These are phyloP conservation scores for Progne subis DNA, from an alignment of 2,113 vertebrate genomes.

Conservation along the genomic window DNA sequence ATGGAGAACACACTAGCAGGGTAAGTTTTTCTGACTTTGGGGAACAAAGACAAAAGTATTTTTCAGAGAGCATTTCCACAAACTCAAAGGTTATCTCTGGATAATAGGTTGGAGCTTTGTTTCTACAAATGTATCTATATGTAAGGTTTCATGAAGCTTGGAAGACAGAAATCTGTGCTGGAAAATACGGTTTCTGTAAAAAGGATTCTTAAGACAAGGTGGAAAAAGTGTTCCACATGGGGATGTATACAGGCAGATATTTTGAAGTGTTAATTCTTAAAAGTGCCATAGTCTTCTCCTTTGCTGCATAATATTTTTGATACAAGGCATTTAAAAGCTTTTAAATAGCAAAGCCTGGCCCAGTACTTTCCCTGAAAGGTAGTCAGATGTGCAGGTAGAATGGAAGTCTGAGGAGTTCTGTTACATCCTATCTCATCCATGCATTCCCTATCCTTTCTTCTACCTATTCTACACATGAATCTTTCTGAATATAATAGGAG, in stretches of 20 bases:
- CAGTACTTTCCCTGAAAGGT: not conserved
- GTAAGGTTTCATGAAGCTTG: not conserved
- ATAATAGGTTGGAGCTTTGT: not conserved
- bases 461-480: not conserved
- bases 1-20: not conserved
- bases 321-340: not conserved
- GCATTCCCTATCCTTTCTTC: not conserved
- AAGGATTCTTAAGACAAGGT: not conserved
- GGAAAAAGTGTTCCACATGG: not conserved
- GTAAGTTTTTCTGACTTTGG: not conserved
- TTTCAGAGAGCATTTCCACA: not conserved
- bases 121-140: not conserved
- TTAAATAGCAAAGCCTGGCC: not conserved
- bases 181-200: not conserved
- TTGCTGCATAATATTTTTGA: not conserved
- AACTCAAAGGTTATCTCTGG: not conserved
- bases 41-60: not conserved
- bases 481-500: not conserved
- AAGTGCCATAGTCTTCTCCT: not conserved
- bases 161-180: not conserved
- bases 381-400: not conserved
- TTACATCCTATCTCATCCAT: not conserved
- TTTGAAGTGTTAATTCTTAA: not conserved
- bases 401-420: not conserved
- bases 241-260: not conserved